phyloP scores from a whole-genome alignment of 2,888 invertebrate genomes.

The Acleris cristana region DNA sequence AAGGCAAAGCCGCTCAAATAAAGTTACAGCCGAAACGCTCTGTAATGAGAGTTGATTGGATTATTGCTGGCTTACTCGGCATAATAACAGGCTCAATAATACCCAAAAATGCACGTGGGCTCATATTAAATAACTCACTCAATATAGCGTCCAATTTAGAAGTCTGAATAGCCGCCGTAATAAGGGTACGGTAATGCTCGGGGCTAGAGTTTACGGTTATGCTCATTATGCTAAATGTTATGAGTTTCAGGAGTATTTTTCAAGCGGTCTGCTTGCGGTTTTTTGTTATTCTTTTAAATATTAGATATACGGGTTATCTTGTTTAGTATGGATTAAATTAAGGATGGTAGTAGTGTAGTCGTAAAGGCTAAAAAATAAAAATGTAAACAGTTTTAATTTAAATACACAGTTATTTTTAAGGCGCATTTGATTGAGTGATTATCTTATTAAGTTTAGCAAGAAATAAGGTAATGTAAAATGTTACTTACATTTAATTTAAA shows the following conservation, averaged over 20 bases:
- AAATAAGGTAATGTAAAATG: too few species aligned
- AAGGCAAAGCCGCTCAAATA: slow-evolving; percentile 73
- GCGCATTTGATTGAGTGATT: too few species aligned
- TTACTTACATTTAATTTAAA: too few species aligned
- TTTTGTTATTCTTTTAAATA: slow-evolving; percentile 5
- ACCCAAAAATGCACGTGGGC: slow-evolving; percentile 82
- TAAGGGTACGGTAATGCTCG: slow-evolving; percentile 47
- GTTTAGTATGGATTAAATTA: slow-evolving; percentile 9
- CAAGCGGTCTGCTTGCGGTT: slow-evolving; percentile 43
- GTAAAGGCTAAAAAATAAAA: too few species aligned
- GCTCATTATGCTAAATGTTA: slow-evolving; percentile 73
- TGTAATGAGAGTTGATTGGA: slow-evolving; percentile 82
- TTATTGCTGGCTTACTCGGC: slow-evolving; percentile 70
- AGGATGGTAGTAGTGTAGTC: neutral
- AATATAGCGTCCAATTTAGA: slow-evolving; percentile 73
- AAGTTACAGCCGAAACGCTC: slow-evolving; percentile 73
- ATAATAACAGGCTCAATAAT: slow-evolving; percentile 64
- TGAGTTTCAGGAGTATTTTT: slow-evolving; percentile 51
- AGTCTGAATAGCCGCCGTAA: slow-evolving; percentile 49
- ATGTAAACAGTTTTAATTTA: too few species aligned
- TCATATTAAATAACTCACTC: slow-evolving; percentile 80
- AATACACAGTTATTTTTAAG: too few species aligned
- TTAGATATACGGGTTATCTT: neutral
- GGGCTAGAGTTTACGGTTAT: slow-evolving; percentile 69
- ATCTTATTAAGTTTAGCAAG: too few species aligned